Base-by-base conservation (phyloP, 2,113 vertebrate species). In the Formicarius rufipectus region DNA sequence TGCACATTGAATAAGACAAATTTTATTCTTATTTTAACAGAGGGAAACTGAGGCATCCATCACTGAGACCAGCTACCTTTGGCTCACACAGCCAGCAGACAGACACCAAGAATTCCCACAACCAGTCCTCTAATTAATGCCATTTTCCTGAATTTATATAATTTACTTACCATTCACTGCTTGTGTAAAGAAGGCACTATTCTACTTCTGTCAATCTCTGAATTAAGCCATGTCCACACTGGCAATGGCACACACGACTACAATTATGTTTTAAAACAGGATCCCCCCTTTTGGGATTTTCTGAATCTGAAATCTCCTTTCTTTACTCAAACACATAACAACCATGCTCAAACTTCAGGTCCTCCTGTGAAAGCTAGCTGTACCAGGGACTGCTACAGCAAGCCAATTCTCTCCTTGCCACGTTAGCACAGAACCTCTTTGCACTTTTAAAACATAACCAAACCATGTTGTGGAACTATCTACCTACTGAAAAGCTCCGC, bases 171-270 rank as follows among this genome's bases (percentile, higher is more conserved):
- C 19, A 39, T 83, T 93, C 78, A 93, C 59, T 83, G 27, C 50
- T 37, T 76, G 59, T 47, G 39, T 77, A 62, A 96, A 83, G 72
- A 62, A 62, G 35, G 67, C 63, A 83, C 87, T 89, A 96, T 44
- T 85, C 37, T 63, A 49, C 59, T 82, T 87, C 81, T 76, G 4
- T 76, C 84, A 66, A 58, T 39, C 90, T 85, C 39, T 79, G 85
- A 93, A 88, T 91, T 88, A 94, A 94, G 64, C 72, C 63, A 79
- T 64, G 80, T 84, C 78, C 72, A 78, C 82, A 76, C 18, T 37
- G 42, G 33, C 42, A 93, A 88, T 7, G 1, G 44, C 85, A 89
- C 69, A 79, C 55, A 83, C 15, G 22, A 83, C 42, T 85, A 88
- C 71, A 87, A 69, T 53, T 75, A 78, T 16, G 12, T 73, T 94